Base-by-base conservation (phyloP, 37 sponge, comb jelly and placozoan genomes). In the Crambe crambe region DNA sequence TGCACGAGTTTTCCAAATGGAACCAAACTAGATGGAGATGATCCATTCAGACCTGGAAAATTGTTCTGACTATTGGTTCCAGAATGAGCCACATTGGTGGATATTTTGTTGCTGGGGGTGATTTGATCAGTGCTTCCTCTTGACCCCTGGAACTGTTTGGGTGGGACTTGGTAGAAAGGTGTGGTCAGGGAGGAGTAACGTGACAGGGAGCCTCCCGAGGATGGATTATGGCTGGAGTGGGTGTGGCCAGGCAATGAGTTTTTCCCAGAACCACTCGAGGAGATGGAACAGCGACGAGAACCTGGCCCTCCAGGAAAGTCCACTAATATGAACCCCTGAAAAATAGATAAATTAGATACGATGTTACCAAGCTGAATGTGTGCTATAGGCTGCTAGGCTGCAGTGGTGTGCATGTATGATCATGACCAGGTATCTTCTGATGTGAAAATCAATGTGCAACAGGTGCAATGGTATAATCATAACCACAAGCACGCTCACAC, bases 271-370 rank as follows among this genome's bases (percentile, higher is more conserved):
- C 42, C 41, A 70, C 71, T 26, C 2, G 26, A 23, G 15, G 74
- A 56, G 56, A 2, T 3, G 1, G 74, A 56, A 30, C 34, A 56
- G n/a, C 74, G 44, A n/a, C 57, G 54, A 42, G 74, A 73, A 0
- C 76, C 61, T 76, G 61, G 38, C 1, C 43, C 44, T 18, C 72
- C 64, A 12, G 85, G 85, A 29, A 47, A 29, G 29, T 70, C 85
- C 1, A 85, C 85, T 59, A 85, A 32, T 30, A 85, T 77, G 59
- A 85, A 85, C 47, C 85, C 85, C 85, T 85, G 70, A 25, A 83
- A 41, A 1, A 51, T 8, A 64, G n/a, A n/a, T n/a, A n/a, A n/a
- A n/a, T n/a, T n/a, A n/a, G n/a, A n/a, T n/a, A n/a, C n/a, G n/a
- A n/a, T 51, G 54, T 51, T 51, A 51, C 54, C 9, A 51, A n/a